Evolutionary conservation across 1,140 invertebrate genomes (phyloP), one percentile per base, ranked within the genome.

Genomic region (Bombus consobrinus): DNA sequence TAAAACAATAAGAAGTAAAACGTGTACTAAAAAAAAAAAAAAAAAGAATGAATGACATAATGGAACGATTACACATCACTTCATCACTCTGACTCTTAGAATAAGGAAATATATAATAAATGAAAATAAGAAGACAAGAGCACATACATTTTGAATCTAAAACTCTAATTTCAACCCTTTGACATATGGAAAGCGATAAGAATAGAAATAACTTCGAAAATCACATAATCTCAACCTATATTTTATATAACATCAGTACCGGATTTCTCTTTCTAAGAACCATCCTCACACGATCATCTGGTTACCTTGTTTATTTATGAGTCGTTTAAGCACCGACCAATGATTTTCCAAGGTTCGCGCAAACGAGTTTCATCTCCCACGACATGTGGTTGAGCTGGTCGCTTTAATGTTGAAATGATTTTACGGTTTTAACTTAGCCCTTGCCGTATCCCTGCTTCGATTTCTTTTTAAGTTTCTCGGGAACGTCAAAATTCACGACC

Each of bases 131-230:
- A 53, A 53, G 47, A 22, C 18, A 22, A 22, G 22, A 53, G 47
- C 18, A 8, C 18, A 6, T 53, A 22, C 5, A 22, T 22, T 8
- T 53, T 22, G 6, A 53, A 22, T 22, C 0, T 8, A 8, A 22
- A 53, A 22, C 18, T 53, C 47, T 22, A 53, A 53, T 53, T 71
- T 28, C 32, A 53, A 22, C n/a, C 41, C 9, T 34, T 71, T 80
- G 79, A 91, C 88, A 92, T 91, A 92, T 90, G 91, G 89, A 59
- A 87, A 34, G 86, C 90, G 91, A 72, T 12, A 71, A 43, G 68
- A 47, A 81, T 47, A 53, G 47, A 53, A 53, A 53, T 53, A 53
- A 53, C 47, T 53, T 53, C 1, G 5, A 53, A 22, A 2, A 18
- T 53, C 47, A 22, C 47, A 53, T 64, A 64, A 82, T n/a, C 85